Evolutionary conservation across 2,113 vertebrate genomes (phyloP), one percentile per base, ranked within the genome.

Genomic region (Trogon surrucura): DNA sequence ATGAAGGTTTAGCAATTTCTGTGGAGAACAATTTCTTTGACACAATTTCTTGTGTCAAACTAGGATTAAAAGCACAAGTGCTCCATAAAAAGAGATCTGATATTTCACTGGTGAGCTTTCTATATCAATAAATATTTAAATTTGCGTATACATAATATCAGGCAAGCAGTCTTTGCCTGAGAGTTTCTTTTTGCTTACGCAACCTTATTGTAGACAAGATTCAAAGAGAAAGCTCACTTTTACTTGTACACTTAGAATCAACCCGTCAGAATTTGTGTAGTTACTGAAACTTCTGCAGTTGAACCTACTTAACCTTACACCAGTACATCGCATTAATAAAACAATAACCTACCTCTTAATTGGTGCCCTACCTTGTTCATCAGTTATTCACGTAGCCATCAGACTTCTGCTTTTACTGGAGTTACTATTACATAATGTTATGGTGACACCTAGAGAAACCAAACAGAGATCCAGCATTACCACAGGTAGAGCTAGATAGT

Each of bases 381-480:
- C 45, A 36, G 20, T 74, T 78, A 65, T 45, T 29, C 30, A 19
- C 6, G 22, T 34, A 73, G 30, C 16, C 26, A 51, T 36, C 38
- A 70, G 30, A 36, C 21, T 73, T 61, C n/a, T 73, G 9, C 11
- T 87, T 87, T 85, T 54, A 34, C 26, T 47, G 61, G 44, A 91
- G 51, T 70, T 44, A 11, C 29, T 85, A 79, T 89, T 91, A 71
- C 10, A 56, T 57, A 56, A 74, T 71, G 51, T 71, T 93, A 89
- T 23, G 89, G 78, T 89, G 93, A 96, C 95, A 93, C 61, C 78
- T 95, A 89, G 73, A 89, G 87, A 95, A 95, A 91, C 25, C 61
- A 80, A 12, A 16, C 26, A 67, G 32, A 87, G 69, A 92, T 77
- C 57, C 44, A 91, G 36, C 11, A 41, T 45, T 66, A 70, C 13